Conservation (phyloP, 1,140 invertebrate genomes). For the Drosophila suzukii region DNA sequence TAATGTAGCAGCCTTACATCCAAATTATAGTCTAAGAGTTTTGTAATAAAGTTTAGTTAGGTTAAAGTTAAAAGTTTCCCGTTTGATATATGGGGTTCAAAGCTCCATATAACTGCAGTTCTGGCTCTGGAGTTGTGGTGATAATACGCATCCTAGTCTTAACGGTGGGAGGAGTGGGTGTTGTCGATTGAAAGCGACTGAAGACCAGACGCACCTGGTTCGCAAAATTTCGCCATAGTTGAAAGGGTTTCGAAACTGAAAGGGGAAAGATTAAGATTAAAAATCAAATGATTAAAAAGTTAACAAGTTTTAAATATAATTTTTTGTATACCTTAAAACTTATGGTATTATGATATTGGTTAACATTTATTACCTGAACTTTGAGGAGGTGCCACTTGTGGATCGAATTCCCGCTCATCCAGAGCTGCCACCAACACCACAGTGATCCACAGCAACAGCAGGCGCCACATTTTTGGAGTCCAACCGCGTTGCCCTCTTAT, state of each 20-base stretch:
- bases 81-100: conserved; percentile 64
- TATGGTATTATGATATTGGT: no score
- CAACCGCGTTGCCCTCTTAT: background rate
- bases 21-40: conserved; percentile 30
- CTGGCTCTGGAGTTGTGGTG: conserved; percentile 22
- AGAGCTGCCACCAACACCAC: conserved; percentile 15
- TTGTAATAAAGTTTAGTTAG: conserved; percentile 34
- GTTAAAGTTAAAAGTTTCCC: conserved; percentile 48
- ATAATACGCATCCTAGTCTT: conserved; percentile 21
- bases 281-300: background rate
- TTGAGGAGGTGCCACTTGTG: conserved; percentile 46
- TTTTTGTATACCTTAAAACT: no score
- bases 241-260: conserved; percentile 27
- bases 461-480: conserved; percentile 35
- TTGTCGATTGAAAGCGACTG: conserved; percentile 12
- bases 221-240: conserved; percentile 49
- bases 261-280: background rate
- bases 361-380: conserved; percentile 18
- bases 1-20: conserved; percentile 24
- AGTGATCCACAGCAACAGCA: conserved; percentile 33
- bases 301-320: no score
- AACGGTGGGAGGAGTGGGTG: conserved; percentile 11
- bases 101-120: conserved; percentile 59
- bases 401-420: conserved; percentile 59
- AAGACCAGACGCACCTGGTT: conserved; percentile 34